Conservation (phyloP, 2,113 vertebrate species). For the Seriola quinqueradiata region DNA sequence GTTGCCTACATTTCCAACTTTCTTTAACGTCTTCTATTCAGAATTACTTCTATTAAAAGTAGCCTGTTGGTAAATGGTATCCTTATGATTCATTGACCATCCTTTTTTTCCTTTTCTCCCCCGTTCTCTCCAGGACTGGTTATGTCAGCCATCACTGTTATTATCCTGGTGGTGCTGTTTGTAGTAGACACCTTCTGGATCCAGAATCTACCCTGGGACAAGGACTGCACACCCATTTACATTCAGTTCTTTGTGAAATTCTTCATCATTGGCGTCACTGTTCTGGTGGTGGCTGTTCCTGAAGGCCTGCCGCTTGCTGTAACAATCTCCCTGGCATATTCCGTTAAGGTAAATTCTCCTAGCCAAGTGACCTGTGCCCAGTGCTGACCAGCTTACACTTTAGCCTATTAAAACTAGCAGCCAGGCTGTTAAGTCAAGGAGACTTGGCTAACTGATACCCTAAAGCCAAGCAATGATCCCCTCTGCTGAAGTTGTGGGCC, state of each 20-base stretch:
- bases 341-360: constrained; percentile 92
- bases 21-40: not conserved
- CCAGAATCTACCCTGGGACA: constrained; percentile 92
- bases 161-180: constrained; percentile 97
- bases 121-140: constrained; percentile 87
- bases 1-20: not conserved
- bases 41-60: not conserved
- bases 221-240: constrained; percentile 96
- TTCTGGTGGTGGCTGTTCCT: constrained; percentile 97
- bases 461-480: constrained; percentile 53
- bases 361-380: constrained; percentile 27
- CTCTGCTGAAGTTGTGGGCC: constrained; percentile 20
- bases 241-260: constrained; percentile 99
- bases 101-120: constrained; percentile 22
- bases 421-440: constrained; percentile 41
- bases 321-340: constrained; percentile 98
- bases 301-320: constrained; percentile 98
- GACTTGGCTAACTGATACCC: constrained; percentile 46
- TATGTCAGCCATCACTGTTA: constrained; percentile 98
- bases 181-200: constrained; percentile 97
- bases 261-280: constrained; percentile 99
- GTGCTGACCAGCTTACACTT: constrained; percentile 59
- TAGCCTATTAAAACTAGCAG: constrained; percentile 72
- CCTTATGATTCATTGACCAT: not conserved
- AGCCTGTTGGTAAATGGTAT: not conserved